Evolutionary conservation across 2,113 vertebrate species (phyloP).

Genomic region (Agapornis roseicollis): DNA sequence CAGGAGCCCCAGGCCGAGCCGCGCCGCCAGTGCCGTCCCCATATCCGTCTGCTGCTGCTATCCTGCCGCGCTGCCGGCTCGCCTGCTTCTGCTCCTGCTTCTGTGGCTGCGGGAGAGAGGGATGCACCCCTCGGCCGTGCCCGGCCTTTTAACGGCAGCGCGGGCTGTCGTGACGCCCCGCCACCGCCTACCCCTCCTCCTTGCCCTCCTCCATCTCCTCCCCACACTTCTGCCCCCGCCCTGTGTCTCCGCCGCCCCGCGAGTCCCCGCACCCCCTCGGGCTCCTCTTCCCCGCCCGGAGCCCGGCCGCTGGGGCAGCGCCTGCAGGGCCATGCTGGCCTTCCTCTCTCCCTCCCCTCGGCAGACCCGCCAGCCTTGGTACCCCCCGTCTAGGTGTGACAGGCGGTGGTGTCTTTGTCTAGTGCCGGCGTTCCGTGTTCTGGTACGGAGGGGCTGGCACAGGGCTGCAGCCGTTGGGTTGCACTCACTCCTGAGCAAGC

Average conservation of each 20-base stretch:
- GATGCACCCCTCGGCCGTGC: neutral
- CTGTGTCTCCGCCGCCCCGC: neutral
- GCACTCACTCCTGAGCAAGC: neutral
- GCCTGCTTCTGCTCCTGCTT: neutral
- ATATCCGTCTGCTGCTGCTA: conserved; percentile 41
- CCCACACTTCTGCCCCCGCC: neutral
- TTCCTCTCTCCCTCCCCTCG: neutral
- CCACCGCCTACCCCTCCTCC: neutral
- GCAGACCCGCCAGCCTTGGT: rapidly evolving
- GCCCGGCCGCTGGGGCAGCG: neutral
- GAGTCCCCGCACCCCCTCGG: neutral
- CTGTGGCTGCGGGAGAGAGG: neutral
- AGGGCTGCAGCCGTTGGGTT: neutral
- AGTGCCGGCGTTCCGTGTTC: neutral
- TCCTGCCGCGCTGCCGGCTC: neutral
- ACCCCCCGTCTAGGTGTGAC: rapidly evolving
- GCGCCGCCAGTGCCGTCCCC: conserved; percentile 66
- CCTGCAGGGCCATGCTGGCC: neutral
- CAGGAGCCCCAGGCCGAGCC: conserved; percentile 74
- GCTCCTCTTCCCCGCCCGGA: neutral
- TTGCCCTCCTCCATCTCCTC: neutral
- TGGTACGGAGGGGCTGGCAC: neutral
- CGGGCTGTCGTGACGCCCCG: neutral
- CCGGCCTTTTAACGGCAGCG: conserved; percentile 3
- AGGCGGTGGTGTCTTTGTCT: neutral